Evolutionary conservation across 2,113 vertebrate genomes (phyloP).

Genomic region (Rousettus leschenaultii): DNA sequence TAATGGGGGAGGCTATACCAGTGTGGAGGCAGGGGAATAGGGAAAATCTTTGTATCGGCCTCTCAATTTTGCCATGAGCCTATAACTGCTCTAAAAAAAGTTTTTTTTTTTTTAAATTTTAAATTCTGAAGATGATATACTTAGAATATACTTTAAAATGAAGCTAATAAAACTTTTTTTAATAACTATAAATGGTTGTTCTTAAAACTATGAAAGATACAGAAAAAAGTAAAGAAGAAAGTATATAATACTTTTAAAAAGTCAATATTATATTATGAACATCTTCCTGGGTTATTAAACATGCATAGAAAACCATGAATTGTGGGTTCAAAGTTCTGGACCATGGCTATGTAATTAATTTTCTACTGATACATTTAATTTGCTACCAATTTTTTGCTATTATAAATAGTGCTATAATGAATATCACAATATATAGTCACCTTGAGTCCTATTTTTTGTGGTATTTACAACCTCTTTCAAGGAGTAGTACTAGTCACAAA

Average conservation of each 20-base stretch:
- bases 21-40: background rate
- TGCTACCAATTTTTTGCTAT: background rate
- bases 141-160: background rate
- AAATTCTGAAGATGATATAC: background rate
- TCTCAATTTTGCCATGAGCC: background rate
- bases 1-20: background rate
- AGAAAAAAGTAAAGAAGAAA: background rate
- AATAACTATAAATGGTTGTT: background rate
- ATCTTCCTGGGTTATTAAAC: slow-evolving; percentile 14
- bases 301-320: background rate
- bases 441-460: background rate
- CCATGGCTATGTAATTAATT: background rate
- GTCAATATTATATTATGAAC: background rate
- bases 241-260: background rate
- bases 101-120: background rate
- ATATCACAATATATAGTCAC: background rate
- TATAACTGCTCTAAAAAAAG: background rate
- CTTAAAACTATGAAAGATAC: slow-evolving; percentile 28
- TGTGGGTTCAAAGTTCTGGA: background rate
- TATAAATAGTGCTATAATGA: background rate
- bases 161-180: background rate
- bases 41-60: background rate
- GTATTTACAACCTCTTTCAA: background rate
- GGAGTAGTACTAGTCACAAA: background rate
- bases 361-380: background rate